Percentiles rank a stretch among this genome's conserved stretches.
These are phyloP conservation scores for Drosophila ananassae DNA, from an alignment of 1,140 invertebrate species.

Conservation along the genomic window DNA sequence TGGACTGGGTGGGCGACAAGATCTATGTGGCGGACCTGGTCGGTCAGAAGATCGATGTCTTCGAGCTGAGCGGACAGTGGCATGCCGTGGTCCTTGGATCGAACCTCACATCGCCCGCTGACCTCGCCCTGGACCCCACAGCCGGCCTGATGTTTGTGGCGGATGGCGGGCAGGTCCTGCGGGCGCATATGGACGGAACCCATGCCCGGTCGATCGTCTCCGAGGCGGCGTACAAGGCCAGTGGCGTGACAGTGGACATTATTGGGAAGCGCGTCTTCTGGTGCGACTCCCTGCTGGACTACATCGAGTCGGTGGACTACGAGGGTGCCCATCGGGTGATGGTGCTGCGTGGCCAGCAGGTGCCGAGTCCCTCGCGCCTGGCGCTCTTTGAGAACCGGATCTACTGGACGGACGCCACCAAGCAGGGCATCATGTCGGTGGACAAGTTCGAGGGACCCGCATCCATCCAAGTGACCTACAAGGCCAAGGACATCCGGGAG, in stretches of 20 bases:
- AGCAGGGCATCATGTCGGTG: constrained; percentile 96
- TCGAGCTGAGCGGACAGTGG: constrained; percentile 92
- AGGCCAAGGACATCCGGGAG: constrained; percentile 91
- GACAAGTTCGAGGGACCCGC: constrained; percentile 93
- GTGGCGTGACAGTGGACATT: constrained; percentile 93
- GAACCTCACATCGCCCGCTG: constrained; percentile 95
- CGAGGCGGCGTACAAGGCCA: constrained; percentile 95
- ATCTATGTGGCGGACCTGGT: constrained; percentile 97
- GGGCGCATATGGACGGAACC: constrained; percentile 96
- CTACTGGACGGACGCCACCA: constrained; percentile 98
- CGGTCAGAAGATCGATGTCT: constrained; percentile 97
- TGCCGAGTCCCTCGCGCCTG: constrained; percentile 93
- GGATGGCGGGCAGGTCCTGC: constrained; percentile 93
- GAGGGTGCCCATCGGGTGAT: constrained; percentile 92
- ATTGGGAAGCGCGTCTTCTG: constrained; percentile 96
- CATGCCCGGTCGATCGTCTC: constrained; percentile 92
- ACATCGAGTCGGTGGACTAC: constrained; percentile 99
- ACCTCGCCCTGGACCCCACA: constrained; percentile 96
- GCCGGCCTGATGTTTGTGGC: constrained; percentile 97
- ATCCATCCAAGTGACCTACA: constrained; percentile 91
- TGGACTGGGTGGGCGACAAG: constrained; percentile 99
- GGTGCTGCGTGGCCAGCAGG: constrained; percentile 91
- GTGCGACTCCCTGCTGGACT: constrained; percentile 97
- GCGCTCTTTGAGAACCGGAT: constrained; percentile 95
- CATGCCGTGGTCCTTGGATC: constrained; percentile 95